phyloP scores from a whole-genome alignment of 64 coral and sea anemone genomes.

The Stichodactyla helianthus region DNA sequence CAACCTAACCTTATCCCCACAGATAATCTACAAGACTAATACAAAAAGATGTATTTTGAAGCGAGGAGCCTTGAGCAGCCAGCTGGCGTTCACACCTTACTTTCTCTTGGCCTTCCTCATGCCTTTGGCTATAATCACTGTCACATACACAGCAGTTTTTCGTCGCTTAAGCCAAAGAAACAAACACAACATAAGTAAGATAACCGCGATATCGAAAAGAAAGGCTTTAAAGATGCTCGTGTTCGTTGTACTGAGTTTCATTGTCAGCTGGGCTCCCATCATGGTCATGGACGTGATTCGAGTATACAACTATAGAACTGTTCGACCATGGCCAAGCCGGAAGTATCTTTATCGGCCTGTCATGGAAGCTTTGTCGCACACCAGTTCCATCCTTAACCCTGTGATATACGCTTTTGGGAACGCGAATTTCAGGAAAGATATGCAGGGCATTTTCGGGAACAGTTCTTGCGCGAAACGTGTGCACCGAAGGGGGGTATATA shows the following conservation, averaged over 20 bases:
- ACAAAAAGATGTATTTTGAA: neutral
- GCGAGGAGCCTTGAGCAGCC: neutral
- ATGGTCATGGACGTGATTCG: conserved; percentile 32
- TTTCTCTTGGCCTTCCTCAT: conserved; percentile 29
- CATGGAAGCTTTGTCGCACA: conserved; percentile 19
- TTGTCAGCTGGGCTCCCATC: conserved; percentile 40
- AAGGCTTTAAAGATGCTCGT: conserved; percentile 7
- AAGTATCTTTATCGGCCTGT: neutral
- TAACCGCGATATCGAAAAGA: conserved; percentile 3
- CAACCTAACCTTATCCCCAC: too few species aligned
- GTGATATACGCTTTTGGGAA: conserved; percentile 38
- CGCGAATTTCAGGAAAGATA: conserved; percentile 21
- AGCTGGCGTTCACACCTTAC: conserved; percentile 29
- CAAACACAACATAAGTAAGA: neutral
- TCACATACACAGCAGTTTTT: conserved; percentile 30
- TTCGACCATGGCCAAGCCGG: too few species aligned
- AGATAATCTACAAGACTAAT: too few species aligned
- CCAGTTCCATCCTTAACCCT: conserved; percentile 42
- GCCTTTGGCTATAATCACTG: neutral
- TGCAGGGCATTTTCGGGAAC: neutral
- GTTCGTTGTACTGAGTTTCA: conserved; percentile 19
- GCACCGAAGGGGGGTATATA: too few species aligned
- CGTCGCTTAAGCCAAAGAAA: neutral
- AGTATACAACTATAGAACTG: neutral
- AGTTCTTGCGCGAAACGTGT: too few species aligned